A percentile compares a stretch with the other conserved stretches of the same genome.
Conservation (phyloP, 2,797 vertebrate genomes). For the Eulemur coronatus region DNA sequence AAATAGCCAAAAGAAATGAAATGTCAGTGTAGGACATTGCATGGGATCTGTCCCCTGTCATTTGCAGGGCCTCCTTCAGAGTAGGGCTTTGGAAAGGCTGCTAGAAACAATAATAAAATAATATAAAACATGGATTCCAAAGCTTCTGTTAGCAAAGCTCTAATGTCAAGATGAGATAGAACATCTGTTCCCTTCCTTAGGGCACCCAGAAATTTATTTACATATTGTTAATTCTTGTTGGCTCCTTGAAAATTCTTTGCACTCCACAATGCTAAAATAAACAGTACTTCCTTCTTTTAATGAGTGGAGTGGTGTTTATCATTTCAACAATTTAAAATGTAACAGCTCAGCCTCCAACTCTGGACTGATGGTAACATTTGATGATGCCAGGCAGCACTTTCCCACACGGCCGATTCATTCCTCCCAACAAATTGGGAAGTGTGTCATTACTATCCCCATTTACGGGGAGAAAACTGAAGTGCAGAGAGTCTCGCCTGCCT, state of each 20-base stretch:
- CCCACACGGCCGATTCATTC: neutral
- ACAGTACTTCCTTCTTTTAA: constrained; percentile 36
- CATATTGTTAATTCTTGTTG: neutral
- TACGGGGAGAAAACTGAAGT: neutral
- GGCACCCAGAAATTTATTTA: neutral
- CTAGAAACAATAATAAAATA: neutral
- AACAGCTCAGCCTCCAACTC: neutral
- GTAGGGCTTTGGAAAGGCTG: neutral
- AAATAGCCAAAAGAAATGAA: neutral
- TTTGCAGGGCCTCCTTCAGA: neutral
- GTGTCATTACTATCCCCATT: neutral
- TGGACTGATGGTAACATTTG: neutral
- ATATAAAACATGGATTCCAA: neutral
- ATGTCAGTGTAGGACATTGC: neutral
- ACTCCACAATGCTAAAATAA: constrained; percentile 13
- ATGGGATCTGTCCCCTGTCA: neutral
- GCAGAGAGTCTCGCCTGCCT: neutral
- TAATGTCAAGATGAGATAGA: neutral
- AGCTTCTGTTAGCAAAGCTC: neutral
- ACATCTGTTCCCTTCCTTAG: neutral
- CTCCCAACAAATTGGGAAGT: neutral
- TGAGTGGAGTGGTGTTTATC: neutral
- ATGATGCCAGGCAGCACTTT: neutral
- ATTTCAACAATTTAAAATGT: constrained; percentile 27
- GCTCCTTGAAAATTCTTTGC: constrained; percentile 17